A percentile compares a stretch with the other conserved stretches of the same genome.
These are phyloP conservation scores for Gavialis gangeticus DNA, from an alignment of 2,113 vertebrate genomes.

Conservation along the genomic window DNA sequence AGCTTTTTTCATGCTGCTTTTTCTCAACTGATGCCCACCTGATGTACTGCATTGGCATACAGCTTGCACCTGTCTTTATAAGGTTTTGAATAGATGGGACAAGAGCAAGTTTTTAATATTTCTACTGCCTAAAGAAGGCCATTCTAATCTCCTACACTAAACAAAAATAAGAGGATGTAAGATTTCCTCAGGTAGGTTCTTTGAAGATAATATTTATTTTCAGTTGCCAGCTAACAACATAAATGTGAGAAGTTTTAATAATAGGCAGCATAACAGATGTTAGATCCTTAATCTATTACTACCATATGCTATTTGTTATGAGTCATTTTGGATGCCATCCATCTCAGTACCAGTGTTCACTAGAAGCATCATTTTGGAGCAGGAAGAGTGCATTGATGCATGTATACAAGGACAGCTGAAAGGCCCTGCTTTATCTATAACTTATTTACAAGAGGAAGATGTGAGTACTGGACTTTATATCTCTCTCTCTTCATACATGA, in stretches of 20 bases:
- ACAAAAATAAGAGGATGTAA: not conserved
- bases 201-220: conserved; percentile 40
- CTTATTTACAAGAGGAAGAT: not conserved
- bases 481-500: not conserved
- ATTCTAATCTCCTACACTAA: not conserved
- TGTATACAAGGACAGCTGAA: conserved; percentile 31
- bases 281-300: conserved; percentile 32
- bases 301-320: conserved; percentile 67
- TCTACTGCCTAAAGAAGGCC: not conserved
- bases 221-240: conserved; percentile 17
- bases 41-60: not conserved
- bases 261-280: conserved; percentile 66
- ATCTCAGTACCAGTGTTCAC: not conserved
- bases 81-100: not conserved
- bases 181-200: conserved; percentile 46
- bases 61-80: not conserved
- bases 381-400: conserved; percentile 37
- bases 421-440: not conserved
- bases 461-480: conserved; percentile 5
- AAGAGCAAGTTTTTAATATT: not conserved
- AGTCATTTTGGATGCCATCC: conserved; percentile 72
- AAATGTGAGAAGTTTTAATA: conserved; percentile 60
- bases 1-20: not conserved
- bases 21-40: not conserved
- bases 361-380: conserved; percentile 52